These are phyloP conservation scores for Odontomyia ornata DNA, from an alignment of 2,888 invertebrate genomes.

Conservation along the genomic window DNA sequence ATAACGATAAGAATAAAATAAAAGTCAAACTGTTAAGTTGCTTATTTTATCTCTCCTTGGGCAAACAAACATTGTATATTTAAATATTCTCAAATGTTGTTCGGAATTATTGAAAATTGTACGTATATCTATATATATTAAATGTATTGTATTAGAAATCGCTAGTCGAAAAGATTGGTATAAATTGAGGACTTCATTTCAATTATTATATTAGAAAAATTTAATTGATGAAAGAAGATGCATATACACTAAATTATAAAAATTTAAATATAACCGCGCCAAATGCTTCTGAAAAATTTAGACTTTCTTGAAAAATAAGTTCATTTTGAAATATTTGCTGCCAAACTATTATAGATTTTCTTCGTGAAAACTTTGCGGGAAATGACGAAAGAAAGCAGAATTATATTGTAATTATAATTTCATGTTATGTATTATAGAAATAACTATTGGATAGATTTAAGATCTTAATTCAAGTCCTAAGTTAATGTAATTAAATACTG, in stretches of 20 bases:
- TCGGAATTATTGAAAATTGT: constrained; percentile 45
- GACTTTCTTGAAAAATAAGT: not conserved
- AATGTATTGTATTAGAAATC: not conserved
- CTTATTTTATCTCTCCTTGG: constrained; percentile 38
- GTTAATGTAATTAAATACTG: not conserved
- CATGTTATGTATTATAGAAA: too few relatives aligned
- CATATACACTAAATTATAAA: not conserved
- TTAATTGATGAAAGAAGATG: not conserved
- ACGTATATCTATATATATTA: constrained; percentile 21
- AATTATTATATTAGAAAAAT: constrained; percentile 1
- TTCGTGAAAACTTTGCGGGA: too few relatives aligned
- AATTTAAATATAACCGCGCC: too few relatives aligned
- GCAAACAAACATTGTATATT: constrained; percentile 48
- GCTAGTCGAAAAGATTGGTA: not conserved
- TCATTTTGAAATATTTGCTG: not conserved
- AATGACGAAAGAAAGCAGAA: too few relatives aligned
- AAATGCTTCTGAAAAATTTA: not conserved
- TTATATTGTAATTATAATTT: too few relatives aligned
- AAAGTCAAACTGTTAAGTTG: not conserved
- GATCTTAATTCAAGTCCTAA: not conserved
- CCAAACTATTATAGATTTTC: too few relatives aligned
- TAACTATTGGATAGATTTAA: too few relatives aligned
- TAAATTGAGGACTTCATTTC: not conserved
- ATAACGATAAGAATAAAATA: not conserved
- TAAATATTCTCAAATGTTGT: constrained; percentile 48